phyloP scores from a whole-genome alignment of 2,888 invertebrate genomes.

The Leucophora obtusa region DNA sequence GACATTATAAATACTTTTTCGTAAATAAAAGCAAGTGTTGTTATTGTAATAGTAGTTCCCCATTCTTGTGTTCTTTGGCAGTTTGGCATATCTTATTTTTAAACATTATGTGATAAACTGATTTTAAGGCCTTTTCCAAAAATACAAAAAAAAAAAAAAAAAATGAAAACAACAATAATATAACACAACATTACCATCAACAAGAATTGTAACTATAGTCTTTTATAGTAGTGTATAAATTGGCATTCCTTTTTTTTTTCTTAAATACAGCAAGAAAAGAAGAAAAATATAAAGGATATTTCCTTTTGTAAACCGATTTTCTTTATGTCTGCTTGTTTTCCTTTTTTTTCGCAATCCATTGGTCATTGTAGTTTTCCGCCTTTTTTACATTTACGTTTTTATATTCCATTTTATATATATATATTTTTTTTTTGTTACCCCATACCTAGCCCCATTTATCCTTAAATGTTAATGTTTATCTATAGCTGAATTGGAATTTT shows the following conservation, averaged over 20 bases:
- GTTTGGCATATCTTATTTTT: conserved; percentile 10
- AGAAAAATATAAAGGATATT: conserved; percentile 7
- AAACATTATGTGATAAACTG: conserved; percentile 35
- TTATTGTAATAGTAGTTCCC: background rate
- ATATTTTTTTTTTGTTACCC: conserved; percentile 7
- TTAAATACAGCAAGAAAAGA: background rate
- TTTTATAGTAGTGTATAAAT: conserved; percentile 16
- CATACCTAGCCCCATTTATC: conserved; percentile 2
- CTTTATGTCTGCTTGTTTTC: conserved; percentile 2
- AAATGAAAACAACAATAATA: background rate
- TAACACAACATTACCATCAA: conserved; percentile 6
- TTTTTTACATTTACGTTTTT: conserved; percentile 3
- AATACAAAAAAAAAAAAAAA: background rate
- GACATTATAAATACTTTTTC: background rate
- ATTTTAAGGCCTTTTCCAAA: conserved; percentile 27
- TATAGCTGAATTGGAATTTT: conserved; percentile 26
- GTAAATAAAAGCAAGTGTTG: background rate
- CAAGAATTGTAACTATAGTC: background rate
- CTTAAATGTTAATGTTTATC: conserved; percentile 13
- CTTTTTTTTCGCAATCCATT: background rate
- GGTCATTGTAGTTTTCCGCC: conserved; percentile 24
- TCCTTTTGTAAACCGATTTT: conserved; percentile 32
- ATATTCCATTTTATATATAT: background rate
- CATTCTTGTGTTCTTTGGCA: background rate
- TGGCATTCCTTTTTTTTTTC: conserved; percentile 24